Evolutionary conservation across 2,113 vertebrate genomes (phyloP).

Genomic region (Echinops telfairi): DNA sequence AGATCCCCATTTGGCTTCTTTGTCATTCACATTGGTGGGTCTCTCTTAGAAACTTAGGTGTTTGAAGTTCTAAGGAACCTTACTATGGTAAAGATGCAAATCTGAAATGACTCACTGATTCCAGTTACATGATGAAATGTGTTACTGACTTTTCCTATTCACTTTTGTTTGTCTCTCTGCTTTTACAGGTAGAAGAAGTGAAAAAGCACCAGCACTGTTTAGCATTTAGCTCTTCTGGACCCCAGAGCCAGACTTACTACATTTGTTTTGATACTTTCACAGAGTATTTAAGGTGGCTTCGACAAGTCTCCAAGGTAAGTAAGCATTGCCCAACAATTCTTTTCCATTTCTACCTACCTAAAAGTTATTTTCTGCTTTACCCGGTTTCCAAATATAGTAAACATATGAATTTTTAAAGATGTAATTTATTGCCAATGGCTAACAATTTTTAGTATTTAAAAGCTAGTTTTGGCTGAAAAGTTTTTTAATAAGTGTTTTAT

Average conservation of each 20-base stretch:
- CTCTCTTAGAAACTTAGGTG: neutral
- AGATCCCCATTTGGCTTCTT: neutral
- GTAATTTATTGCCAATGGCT: neutral
- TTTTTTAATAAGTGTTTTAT: slow-evolving; percentile 20
- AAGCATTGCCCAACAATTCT: neutral
- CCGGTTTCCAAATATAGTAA: neutral
- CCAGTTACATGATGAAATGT: neutral
- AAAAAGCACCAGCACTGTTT: slow-evolving; percentile 97
- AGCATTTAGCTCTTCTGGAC: slow-evolving; percentile 98
- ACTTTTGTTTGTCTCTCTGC: neutral
- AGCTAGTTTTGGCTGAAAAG: slow-evolving; percentile 17
- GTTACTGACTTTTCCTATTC: neutral
- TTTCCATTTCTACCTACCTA: neutral
- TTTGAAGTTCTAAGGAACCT: neutral
- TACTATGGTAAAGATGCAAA: neutral
- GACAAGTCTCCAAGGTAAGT: slow-evolving; percentile 97
- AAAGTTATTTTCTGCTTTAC: slow-evolving; percentile 3
- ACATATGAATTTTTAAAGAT: neutral
- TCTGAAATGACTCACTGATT: neutral
- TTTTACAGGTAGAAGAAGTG: slow-evolving; percentile 96
- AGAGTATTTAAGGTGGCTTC: slow-evolving; percentile 97
- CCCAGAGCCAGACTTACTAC: slow-evolving; percentile 98
- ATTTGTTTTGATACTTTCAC: slow-evolving; percentile 98
- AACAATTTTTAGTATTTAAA: slow-evolving; percentile 40
- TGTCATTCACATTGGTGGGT: neutral